Evolutionary conservation across 2,113 vertebrate species (phyloP), one percentile per base, ranked within the genome.

Genomic region (Silurus asotus): DNA sequence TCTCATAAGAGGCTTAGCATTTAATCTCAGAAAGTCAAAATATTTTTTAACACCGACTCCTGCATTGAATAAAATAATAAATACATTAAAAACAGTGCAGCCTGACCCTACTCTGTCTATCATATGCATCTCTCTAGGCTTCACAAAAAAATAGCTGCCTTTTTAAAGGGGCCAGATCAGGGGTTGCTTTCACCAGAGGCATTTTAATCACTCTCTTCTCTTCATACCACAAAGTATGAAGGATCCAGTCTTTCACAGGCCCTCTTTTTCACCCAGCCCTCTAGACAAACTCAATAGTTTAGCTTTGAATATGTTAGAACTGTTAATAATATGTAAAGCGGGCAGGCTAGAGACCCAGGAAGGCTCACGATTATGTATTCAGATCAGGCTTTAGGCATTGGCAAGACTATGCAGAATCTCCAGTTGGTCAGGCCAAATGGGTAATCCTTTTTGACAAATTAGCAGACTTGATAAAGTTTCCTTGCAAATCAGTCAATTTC

Each of bases 361-460:
- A 92, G 89, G 61, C 72, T 9, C 20, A 56, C 28, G 91, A 96
- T 97, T 96, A 94, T 13, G 92, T 89, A 96, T 97, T 95, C 96
- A 61, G 92, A 92, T 92, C 95, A 96, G 89, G 90, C 86, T 37
- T 82, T 59, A 88, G 79, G 81, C 75, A 83, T 89, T 92, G 92
- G 93, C 48, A 5, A 81, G 86, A 86, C 90, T 75, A 89, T 90
- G 89, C 92, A 93, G 87, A 88, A 88, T 85, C 88, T 89, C 92
- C 91, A 91, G 90, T 94, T 91, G 93, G 92, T 90, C 86, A 8
- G 28, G 91, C 88, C 93, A 92, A 90, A 91, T 88, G 90, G 91
- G 91, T 95, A 96, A 96, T 95, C 95, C 94, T 93, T 87, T 96
- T 96, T 96, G 93, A 95, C 92, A 94, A 94, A 95, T 95, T 93